phyloP scores from a whole-genome alignment of 1,140 invertebrate species.

The Drosophila carrolli region DNA sequence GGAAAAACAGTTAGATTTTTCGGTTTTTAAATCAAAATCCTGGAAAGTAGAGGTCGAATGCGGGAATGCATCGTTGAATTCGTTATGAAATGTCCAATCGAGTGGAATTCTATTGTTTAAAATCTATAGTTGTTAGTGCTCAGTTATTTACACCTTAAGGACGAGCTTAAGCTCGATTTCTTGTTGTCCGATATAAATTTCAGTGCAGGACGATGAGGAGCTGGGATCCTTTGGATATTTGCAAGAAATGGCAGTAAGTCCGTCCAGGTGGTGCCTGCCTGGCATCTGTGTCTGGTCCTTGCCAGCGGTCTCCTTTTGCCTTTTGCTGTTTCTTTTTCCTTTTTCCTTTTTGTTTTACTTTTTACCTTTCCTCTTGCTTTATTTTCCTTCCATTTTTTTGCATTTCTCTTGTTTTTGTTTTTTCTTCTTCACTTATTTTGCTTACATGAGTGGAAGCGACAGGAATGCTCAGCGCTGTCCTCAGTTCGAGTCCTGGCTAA shows the following conservation, averaged over 20 bases:
- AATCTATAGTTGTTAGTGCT: too few species aligned
- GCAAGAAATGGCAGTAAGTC: constrained; percentile 56
- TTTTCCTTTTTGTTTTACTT: neutral
- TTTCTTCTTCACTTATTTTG: constrained; percentile 56
- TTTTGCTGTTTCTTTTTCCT: neutral
- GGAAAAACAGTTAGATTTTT: too few species aligned
- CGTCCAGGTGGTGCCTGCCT: constrained; percentile 49
- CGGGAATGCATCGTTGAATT: too few species aligned
- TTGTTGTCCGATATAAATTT: too few species aligned
- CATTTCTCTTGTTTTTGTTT: constrained; percentile 32
- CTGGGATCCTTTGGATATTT: constrained; percentile 34
- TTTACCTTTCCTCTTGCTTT: constrained; percentile 5
- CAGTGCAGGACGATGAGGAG: neutral
- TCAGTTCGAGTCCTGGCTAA: constrained; percentile 24
- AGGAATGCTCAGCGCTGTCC: constrained; percentile 57
- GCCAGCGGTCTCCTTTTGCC: constrained; percentile 31
- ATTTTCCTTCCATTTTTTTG: constrained; percentile 3
- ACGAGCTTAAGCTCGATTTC: too few species aligned
- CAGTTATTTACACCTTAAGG: too few species aligned
- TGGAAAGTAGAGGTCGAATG: too few species aligned
- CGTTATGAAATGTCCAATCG: too few species aligned
- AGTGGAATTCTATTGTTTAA: too few species aligned
- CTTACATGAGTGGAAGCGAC: constrained; percentile 75
- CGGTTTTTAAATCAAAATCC: too few species aligned
- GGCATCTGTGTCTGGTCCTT: constrained; percentile 45